phyloP scores from a whole-genome alignment of 1,140 invertebrate species.

The Drosophila watanabei region DNA sequence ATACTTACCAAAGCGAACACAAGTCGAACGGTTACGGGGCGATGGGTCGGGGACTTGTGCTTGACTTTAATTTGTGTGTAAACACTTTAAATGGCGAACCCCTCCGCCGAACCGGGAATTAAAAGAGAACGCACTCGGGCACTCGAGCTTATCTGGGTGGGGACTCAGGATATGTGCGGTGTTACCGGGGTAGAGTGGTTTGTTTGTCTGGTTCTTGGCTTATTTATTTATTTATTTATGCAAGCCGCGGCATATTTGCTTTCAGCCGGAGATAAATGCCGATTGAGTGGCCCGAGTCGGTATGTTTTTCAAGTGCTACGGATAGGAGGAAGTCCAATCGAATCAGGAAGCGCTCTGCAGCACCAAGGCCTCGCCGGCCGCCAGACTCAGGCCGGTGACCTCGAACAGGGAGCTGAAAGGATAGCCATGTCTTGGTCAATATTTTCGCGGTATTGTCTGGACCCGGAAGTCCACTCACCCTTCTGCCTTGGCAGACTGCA shows the following conservation, averaged over 20 bases:
- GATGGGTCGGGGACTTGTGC: slow-evolving; percentile 35
- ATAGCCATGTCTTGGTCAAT: neutral
- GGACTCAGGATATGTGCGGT: slow-evolving; percentile 29
- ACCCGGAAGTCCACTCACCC: slow-evolving; percentile 27
- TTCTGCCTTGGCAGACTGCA: slow-evolving; percentile 55
- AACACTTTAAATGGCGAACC: slow-evolving; percentile 72
- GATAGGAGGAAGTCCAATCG: slow-evolving; percentile 45
- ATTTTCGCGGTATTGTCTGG: neutral
- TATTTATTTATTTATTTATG: slow-evolving; percentile 79
- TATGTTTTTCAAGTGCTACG: slow-evolving; percentile 28
- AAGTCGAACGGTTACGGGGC: neutral
- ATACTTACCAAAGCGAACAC: slow-evolving; percentile 16
- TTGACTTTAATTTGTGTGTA: slow-evolving; percentile 82
- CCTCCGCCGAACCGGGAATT: slow-evolving; percentile 35
- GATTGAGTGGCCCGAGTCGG: slow-evolving; percentile 28
- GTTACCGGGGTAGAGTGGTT: slow-evolving; percentile 47
- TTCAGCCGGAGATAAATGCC: slow-evolving; percentile 51
- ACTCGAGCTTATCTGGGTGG: slow-evolving; percentile 50
- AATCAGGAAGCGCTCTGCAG: slow-evolving; percentile 34
- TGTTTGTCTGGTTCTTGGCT: slow-evolving; percentile 69
- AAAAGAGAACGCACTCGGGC: slow-evolving; percentile 38
- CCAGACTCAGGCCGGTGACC: slow-evolving; percentile 38
- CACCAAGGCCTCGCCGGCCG: slow-evolving; percentile 63
- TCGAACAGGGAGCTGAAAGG: slow-evolving; percentile 42
- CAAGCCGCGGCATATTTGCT: slow-evolving; percentile 67